Base-by-base conservation (phyloP, 1,140 invertebrate genomes). In the Brachionus calyciflorus region DNA sequence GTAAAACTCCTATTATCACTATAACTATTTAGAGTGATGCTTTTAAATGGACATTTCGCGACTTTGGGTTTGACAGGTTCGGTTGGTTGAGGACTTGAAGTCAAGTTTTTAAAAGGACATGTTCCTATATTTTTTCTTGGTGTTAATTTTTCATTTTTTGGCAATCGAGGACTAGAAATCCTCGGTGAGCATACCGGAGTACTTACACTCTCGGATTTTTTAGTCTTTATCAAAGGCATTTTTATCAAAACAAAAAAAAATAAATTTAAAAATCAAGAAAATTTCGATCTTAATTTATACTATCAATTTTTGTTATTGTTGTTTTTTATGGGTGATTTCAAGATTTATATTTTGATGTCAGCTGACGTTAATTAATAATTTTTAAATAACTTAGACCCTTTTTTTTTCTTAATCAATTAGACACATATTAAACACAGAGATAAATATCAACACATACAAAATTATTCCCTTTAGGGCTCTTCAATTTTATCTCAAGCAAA, bases 341-440 rank as follows among this genome's bases (percentile, higher is more conserved):
- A 5, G 33, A 37, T 37, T 37, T 17, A 33, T 17, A 26, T 60
- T 33, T 60, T 30, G 30, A 1, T 60, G 37, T 60, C 55, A 60
- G 55, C 55, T 60, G 55, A 40, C 55, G 30, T 19, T 33, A 28
- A 60, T 60, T 60, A 41, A 33, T 60, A 33, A 60, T 60, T 17
- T 60, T 60, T 60, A 33, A 60, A 37, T 60, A 60, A 60, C 30
- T 60, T 37, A 37, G 9, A 37, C 9, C n/a, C n/a, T n/a, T n/a
- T n/a, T n/a, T n/a, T n/a, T n/a, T n/a, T n/a, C n/a, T n/a, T n/a
- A n/a, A n/a, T n/a, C n/a, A n/a, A n/a, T n/a, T n/a, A n/a, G n/a
- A n/a, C n/a, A n/a, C n/a, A n/a, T n/a, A n/a, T n/a, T n/a, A n/a
- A n/a, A n/a, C n/a, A n/a, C n/a, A n/a, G n/a, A n/a, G n/a, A n/a